Percentiles rank a stretch among this genome's conserved stretches.
These are phyloP conservation scores for Atherinosoma microstoma DNA, from an alignment of 2,797 vertebrate genomes.

Conservation along the genomic window DNA sequence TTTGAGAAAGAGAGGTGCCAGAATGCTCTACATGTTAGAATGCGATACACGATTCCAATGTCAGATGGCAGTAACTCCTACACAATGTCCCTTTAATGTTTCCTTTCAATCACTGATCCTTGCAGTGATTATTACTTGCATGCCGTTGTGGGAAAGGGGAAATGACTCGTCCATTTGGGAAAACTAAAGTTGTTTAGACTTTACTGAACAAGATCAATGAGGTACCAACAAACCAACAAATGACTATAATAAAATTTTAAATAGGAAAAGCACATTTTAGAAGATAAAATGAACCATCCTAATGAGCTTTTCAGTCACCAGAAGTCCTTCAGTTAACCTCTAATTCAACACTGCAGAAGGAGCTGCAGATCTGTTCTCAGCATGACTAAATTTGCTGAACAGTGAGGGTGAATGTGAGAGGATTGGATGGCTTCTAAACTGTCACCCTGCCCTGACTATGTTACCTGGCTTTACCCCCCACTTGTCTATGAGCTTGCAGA, in stretches of 20 bases:
- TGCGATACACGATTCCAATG: too few species aligned
- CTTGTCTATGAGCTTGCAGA: conserved; percentile 27
- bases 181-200: too few species aligned
- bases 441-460: conserved; percentile 23
- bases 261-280: neutral
- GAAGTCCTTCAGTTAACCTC: conserved; percentile 16
- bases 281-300: neutral
- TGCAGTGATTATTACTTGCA: too few species aligned
- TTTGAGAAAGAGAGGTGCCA: too few species aligned
- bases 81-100: too few species aligned
- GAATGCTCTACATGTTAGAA: too few species aligned
- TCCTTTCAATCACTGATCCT: too few species aligned
- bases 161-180: too few species aligned
- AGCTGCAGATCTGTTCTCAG: conserved; percentile 31
- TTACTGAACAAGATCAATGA: too few species aligned
- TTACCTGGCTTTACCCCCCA: conserved; percentile 62
- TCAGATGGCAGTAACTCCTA: too few species aligned
- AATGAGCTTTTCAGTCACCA: neutral
- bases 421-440: conserved; percentile 49
- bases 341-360: conserved; percentile 21
- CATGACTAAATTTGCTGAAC: conserved; percentile 28
- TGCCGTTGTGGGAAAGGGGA: too few species aligned
- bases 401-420: conserved; percentile 16
- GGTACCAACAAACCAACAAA: neutral
- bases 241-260: neutral